Evolutionary conservation across 2,797 vertebrate genomes (phyloP).

Genomic region (Pipistrellus nathusii): DNA sequence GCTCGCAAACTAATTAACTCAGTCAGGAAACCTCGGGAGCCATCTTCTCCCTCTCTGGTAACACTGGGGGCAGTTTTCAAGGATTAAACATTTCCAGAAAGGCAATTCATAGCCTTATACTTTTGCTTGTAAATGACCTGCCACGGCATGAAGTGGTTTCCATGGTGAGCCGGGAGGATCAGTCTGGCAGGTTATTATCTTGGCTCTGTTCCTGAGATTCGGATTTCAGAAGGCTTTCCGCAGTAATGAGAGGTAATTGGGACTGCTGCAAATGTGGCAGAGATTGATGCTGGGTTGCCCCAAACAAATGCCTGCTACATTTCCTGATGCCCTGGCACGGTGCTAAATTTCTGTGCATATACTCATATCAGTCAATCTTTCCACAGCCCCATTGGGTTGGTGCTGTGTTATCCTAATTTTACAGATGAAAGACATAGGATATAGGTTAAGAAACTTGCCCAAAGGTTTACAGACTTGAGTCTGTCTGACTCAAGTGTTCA

Average conservation of each 20-base stretch:
- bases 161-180: slow-evolving; percentile 49
- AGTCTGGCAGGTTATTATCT: slow-evolving; percentile 49
- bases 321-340: not conserved
- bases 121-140: slow-evolving; percentile 54
- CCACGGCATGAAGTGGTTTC: slow-evolving; percentile 47
- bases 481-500: not conserved
- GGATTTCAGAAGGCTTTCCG: slow-evolving; percentile 8
- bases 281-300: not conserved
- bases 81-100: slow-evolving; percentile 60
- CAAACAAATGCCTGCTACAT: not conserved
- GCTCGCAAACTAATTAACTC: slow-evolving; percentile 66
- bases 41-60: slow-evolving; percentile 45
- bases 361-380: not conserved
- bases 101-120: not conserved
- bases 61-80: slow-evolving; percentile 35
- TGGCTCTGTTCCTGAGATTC: slow-evolving; percentile 65
- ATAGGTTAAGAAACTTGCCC: not conserved
- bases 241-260: not conserved
- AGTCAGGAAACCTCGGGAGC: slow-evolving; percentile 20
- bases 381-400: not conserved
- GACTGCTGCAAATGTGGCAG: not conserved
- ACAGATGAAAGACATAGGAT: slow-evolving; percentile 19
- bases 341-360: not conserved
- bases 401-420: not conserved
- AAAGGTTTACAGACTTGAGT: not conserved